phyloP scores from a whole-genome alignment of 2,113 vertebrate genomes.

The Polyodon spathula region DNA sequence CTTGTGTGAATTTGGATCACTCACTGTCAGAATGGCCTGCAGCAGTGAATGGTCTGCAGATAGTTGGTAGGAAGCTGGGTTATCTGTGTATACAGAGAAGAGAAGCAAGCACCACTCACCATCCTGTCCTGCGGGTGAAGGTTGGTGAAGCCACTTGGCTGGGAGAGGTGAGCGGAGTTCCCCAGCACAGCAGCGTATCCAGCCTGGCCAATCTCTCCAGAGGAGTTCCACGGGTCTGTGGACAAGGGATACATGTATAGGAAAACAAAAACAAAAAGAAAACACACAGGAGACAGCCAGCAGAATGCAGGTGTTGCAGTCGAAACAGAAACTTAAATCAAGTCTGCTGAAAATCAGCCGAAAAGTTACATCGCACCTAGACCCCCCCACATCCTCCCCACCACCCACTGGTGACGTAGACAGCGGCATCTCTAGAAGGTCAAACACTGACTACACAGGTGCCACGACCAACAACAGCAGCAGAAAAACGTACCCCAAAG shows the following conservation, averaged over 20 bases:
- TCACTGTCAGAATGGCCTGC: no score
- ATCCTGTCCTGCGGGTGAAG: slow-evolving; percentile 89
- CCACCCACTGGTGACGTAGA: no score
- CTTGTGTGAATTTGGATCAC: no score
- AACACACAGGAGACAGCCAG: slow-evolving; percentile 2
- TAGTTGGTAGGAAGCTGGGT: background rate
- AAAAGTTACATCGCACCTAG: no score
- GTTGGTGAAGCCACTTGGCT: slow-evolving; percentile 69
- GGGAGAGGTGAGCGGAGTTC: slow-evolving; percentile 74
- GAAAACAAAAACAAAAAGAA: slow-evolving; percentile 19
- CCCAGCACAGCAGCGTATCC: slow-evolving; percentile 81
- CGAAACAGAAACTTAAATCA: no score
- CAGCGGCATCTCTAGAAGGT: no score
- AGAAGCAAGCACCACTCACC: slow-evolving; percentile 49
- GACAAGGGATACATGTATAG: slow-evolving; percentile 35
- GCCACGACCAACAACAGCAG: background rate
- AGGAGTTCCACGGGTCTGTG: slow-evolving; percentile 78
- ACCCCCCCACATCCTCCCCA: no score
- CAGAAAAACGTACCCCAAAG: background rate
- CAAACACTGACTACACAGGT: no score
- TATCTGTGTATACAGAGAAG: background rate
- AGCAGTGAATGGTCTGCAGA: no score
- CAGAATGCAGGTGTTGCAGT: no score
- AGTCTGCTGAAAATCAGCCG: no score
- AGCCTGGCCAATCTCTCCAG: slow-evolving; percentile 70